Evolutionary conservation across 92 coral and sea anemone genomes (phyloP).

Genomic region (Pocillopora grandis): DNA sequence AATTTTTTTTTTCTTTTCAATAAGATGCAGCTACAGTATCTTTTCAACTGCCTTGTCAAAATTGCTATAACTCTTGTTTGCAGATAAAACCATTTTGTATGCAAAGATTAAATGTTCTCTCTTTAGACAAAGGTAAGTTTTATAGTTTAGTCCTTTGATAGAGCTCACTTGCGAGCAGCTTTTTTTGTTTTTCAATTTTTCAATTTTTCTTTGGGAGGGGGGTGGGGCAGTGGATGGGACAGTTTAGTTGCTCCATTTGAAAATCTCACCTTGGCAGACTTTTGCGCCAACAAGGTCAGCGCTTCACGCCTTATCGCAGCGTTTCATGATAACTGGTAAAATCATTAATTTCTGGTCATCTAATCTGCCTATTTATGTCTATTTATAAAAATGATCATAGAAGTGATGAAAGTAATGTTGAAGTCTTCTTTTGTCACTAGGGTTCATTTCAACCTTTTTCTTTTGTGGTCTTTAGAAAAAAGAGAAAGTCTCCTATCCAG

Average conservation of each 20-base stretch:
- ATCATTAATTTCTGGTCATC: no score
- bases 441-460: background rate
- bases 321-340: background rate
- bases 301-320: background rate
- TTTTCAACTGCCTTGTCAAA: background rate
- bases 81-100: constrained; percentile 66
- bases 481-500: constrained; percentile 55
- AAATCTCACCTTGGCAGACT: no score
- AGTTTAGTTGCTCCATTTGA: no score
- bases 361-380: no score
- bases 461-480: constrained; percentile 29
- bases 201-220: no score
- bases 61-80: background rate
- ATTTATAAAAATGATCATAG: no score
- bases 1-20: no score
- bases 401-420: no score
- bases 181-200: no score
- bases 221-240: no score
- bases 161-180: background rate
- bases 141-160: background rate
- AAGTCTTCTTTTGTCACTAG: background rate
- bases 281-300: background rate
- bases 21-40: no score
- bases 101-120: constrained; percentile 43
- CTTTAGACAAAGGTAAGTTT: constrained; percentile 44